Base-by-base conservation (phyloP, 2,888 invertebrate species). In the Euclidia mi region DNA sequence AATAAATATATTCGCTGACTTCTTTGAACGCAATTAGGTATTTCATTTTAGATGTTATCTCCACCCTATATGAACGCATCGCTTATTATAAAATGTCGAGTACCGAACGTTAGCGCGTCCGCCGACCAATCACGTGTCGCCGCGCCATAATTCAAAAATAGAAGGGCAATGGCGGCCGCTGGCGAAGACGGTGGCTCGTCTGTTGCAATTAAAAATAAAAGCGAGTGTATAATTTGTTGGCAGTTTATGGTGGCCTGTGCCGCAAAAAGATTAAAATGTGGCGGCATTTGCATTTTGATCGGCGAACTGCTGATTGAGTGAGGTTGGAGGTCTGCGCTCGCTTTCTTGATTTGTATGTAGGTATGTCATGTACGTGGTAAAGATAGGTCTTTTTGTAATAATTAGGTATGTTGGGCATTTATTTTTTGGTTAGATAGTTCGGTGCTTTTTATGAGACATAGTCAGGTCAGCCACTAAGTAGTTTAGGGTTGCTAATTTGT, bases 191-290 rank as follows among this genome's bases (percentile, higher is more conserved):
- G 93, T 91, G 91, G 93, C 91, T 87, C 86, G 85, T 62, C 64
- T 87, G 75, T 87, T 85, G 88, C 91, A 94, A 93, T 94, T 93
- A 94, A 93, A 94, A 94, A 94, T 91, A 92, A 93, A 91, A 88
- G 86, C 83, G 81, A 25, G 84, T 86, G 82, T 92, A 90, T 93
- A 93, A 93, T 93, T 93, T 92, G 92, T 90, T 88, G 86, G 85
- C 88, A 90, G 89, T 88, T 91, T 89, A 91, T 89, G 89, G 86
- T 81, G 83, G 84, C 78, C 78, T 76, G 80, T 80, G 76, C 82
- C 76, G 85, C 81, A 89, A 91, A 90, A 91, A 78, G 81, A 86
- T 74, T 71, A 90, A 87, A 86, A 87, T 12, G 50, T 37, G 49
- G 7, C 47, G 55, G 56, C 78, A 87, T 89, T 88, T 88, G 86